phyloP scores from a whole-genome alignment of 2,888 invertebrate species.

The Ornithoptera priamus region DNA sequence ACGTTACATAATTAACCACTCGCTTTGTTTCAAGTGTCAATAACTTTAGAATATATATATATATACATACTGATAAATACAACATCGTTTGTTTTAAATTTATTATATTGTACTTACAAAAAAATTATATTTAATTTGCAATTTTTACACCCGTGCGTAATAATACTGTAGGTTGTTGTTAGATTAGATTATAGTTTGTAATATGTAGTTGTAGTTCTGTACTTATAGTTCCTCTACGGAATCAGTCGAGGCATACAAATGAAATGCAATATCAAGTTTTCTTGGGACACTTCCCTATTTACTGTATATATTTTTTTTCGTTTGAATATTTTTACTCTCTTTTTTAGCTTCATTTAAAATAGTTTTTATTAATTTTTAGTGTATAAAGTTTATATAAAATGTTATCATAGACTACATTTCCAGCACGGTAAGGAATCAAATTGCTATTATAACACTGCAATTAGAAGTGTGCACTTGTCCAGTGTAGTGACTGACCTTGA shows the following conservation, averaged over 20 bases:
- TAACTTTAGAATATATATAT: neutral
- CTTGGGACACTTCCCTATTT: neutral
- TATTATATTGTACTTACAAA: constrained; percentile 8
- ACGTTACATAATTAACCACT: neutral
- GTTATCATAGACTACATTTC: no score
- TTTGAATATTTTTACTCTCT: neutral
- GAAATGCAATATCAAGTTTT: neutral
- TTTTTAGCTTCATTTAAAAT: neutral
- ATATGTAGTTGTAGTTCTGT: neutral
- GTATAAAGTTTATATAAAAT: no score
- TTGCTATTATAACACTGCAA: no score
- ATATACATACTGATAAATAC: neutral
- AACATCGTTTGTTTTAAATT: constrained; percentile 7
- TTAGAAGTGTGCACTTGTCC: no score
- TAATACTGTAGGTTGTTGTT: constrained; percentile 9
- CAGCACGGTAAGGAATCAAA: no score
- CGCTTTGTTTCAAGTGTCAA: neutral
- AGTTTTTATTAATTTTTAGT: neutral
- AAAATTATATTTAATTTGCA: neutral
- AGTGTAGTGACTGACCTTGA: no score
- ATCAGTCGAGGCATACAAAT: neutral
- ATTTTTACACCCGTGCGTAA: neutral
- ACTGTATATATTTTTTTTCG: neutral
- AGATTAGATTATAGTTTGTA: neutral
- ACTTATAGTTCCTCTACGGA: neutral